Base-by-base conservation (phyloP, 2,797 vertebrate species). In the Myripristis jacobus region DNA sequence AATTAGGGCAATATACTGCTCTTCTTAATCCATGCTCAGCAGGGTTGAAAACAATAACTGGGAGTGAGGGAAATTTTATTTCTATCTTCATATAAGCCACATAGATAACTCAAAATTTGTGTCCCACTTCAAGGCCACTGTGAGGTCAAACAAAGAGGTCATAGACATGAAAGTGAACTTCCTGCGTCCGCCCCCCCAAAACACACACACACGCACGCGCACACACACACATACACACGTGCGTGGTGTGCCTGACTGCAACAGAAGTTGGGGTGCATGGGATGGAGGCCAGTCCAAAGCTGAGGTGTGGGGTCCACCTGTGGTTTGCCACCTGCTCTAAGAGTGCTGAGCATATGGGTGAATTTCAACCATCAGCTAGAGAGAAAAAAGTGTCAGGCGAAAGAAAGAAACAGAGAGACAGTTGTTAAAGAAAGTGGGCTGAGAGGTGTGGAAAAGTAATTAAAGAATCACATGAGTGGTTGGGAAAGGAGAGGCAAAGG, bases 321-420 rank as follows among this genome's bases (percentile, higher is more conserved):
- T 7, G 68, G 87, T 90, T 86, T 67, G 51, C 89, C 91, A 92
- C 90, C 89, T 93, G 90, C 84, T 90, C 88, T 16, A 38, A 84
- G 31, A 55, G 65, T 60, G 79, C 44, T 3, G 62, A 83, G 75
- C 85, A 90, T 88, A 90, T 87, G 86, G 81, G 84, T 69, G 51
- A 68, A 67, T 83, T 88, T 88, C 50, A 84, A 73, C 76, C 75
- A 76, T 70, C 52, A 47, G 66, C 21, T 4, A 66, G 60, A 66
- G 58, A 82, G 66, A 69, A 75, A 29, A 66, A 66, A 46, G 34
- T 56, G 58, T 59, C 61, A 60, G 55, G 22, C 67, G 31, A 51
- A 47, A 25, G 15, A 47, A 8, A 24, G 24, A 21, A 19, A 31
- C 18, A 72, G 64, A 41, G 8, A 43, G 24, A 62, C 24, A 31